Percentiles rank a stretch among this genome's conserved stretches.
Conservation (phyloP, 2,888 invertebrate genomes). For the Rhamphomyia laevipes region DNA sequence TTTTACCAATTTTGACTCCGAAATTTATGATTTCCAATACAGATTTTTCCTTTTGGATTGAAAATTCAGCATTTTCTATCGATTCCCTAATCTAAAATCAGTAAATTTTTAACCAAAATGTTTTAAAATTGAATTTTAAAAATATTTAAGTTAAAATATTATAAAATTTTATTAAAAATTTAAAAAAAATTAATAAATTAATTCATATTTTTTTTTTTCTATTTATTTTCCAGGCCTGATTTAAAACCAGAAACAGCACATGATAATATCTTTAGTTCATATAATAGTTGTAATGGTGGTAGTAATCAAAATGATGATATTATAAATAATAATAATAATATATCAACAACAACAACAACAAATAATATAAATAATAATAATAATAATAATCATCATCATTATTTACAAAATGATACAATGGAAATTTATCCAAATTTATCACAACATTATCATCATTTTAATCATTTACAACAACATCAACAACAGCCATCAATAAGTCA, state of each 20-base stretch:
- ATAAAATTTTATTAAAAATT: no score
- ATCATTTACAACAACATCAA: constrained; percentile 5
- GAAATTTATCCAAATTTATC: constrained; percentile 4
- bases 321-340: constrained; percentile 6
- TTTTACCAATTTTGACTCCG: no score
- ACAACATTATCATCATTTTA: constrained; percentile 1
- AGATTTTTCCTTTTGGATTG: no score
- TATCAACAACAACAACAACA: constrained; percentile 10
- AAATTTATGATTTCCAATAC: no score
- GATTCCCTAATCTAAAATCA: no score
- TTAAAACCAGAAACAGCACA: constrained; percentile 29
- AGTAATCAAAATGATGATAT: constrained; percentile 1
- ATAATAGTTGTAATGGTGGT: constrained; percentile 18
- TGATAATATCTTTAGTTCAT: constrained; percentile 35
- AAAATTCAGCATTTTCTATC: no score
- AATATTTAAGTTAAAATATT: no score
- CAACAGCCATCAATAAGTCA: constrained; percentile 1
- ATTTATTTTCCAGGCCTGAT: constrained; percentile 25
- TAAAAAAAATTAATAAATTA: no score
- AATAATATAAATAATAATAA: constrained; percentile 9
- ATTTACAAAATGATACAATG: background rate
- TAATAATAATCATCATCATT: constrained; percentile 4
- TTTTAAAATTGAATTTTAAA: no score
- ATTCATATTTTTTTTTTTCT: background rate
- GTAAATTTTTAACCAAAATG: no score